Evolutionary conservation across 2,797 vertebrate genomes (phyloP), one percentile per base, ranked within the genome.

Genomic region (Gadopsis bispinosus): DNA sequence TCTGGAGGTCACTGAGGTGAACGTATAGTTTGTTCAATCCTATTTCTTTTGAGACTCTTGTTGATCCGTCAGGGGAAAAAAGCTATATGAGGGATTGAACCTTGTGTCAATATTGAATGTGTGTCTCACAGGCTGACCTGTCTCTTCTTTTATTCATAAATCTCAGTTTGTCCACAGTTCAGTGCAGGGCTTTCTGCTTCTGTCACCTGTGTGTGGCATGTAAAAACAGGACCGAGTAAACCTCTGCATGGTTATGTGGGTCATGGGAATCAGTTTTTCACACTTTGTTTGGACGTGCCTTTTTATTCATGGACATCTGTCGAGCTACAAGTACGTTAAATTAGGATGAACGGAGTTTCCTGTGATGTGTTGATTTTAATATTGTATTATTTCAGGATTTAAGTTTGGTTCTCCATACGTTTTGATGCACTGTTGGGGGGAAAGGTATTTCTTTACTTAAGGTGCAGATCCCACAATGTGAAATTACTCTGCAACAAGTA

Each of bases 201-300:
- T 90, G 69, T 81, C 89, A 85, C 82, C 73, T 81, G 55, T 75
- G 78, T 93, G 91, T 87, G 89, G 79, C 82, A 87, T 90, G 77
- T 86, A 55, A 73, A 74, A 73, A 51, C 50, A 43, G 39, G 20
- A 73, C 80, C 61, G n/a, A 29, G 63, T 37, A 13, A 48, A 72
- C 72, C 43, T 39, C 29, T 2, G 9, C 45, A 31, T 1, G 4
- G 39, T 45, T 20, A 3, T 35, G 29, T 59, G 75, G 77, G 19
- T 82, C 75, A 73, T 81, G 79, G 64, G 83, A 89, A 75, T 84
- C 48, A 0, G 13, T 64, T 84, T 65, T 86, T 88, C 77, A 65
- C 83, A 80, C 81, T 56, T 20, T 82, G 17, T 50, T 50, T 59
- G 69, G 67, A 69, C 66, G 55, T 72, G 54, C 45, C 45, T 74